Conservation (phyloP, 1,140 invertebrate genomes). For the Leptinotarsa texana region DNA sequence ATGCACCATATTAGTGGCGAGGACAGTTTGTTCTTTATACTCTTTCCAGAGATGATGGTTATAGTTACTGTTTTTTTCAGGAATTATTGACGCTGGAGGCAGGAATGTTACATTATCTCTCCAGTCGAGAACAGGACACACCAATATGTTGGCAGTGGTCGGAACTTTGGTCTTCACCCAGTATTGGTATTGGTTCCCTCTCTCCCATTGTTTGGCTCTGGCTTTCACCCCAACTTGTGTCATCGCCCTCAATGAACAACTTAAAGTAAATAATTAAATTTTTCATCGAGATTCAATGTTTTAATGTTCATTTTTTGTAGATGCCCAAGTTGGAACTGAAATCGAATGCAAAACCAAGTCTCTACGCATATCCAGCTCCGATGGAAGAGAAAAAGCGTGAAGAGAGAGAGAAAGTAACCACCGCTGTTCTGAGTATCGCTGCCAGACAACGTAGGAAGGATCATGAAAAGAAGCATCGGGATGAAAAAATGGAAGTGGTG, state of each 20-base stretch:
- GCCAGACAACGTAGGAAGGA: slow-evolving; percentile 85
- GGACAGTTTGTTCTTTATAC: neutral
- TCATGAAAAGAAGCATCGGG: slow-evolving; percentile 62
- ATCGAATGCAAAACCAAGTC: slow-evolving; percentile 91
- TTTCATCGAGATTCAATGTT: neutral
- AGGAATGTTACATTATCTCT: slow-evolving; percentile 95
- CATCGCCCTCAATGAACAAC: slow-evolving; percentile 91
- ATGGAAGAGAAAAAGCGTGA: slow-evolving; percentile 98
- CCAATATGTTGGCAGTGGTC: slow-evolving; percentile 95
- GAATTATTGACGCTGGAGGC: slow-evolving; percentile 71
- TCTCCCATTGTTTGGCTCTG: slow-evolving; percentile 93
- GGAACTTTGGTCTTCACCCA: slow-evolving; percentile 98
- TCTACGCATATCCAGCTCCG: slow-evolving; percentile 95
- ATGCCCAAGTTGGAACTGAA: slow-evolving; percentile 95
- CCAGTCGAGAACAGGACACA: slow-evolving; percentile 96
- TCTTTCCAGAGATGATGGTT: neutral
- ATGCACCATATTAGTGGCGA: too few relatives aligned
- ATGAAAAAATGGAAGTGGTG: slow-evolving; percentile 58
- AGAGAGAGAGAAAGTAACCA: slow-evolving; percentile 93
- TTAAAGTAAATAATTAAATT: slow-evolving; percentile 63
- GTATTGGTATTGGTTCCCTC: slow-evolving; percentile 99
- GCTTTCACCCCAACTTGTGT: slow-evolving; percentile 96
- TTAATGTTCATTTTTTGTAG: slow-evolving; percentile 51
- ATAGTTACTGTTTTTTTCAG: slow-evolving; percentile 10
- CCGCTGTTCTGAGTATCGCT: slow-evolving; percentile 95